Conservation (phyloP, 2,797 vertebrate species). For the Gymnothorax javanicus region DNA sequence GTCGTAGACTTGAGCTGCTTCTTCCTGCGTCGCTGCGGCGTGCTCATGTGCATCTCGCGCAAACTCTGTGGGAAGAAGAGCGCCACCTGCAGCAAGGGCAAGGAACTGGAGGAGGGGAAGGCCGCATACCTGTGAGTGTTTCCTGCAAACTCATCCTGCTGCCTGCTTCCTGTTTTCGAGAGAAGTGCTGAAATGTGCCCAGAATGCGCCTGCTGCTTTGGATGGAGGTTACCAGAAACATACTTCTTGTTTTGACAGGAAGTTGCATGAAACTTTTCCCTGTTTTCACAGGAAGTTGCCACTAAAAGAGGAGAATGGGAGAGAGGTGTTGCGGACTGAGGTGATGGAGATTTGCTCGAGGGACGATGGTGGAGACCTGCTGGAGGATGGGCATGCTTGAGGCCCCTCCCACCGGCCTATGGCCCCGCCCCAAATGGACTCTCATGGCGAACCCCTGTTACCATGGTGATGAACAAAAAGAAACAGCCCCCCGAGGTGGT, state of each 20-base stretch:
- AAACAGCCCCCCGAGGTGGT: constrained; percentile 54
- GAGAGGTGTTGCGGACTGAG: constrained; percentile 91
- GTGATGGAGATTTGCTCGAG: constrained; percentile 94
- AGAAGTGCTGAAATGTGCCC: too few species aligned
- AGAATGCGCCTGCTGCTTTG: not conserved
- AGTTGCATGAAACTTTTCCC: constrained; percentile 67
- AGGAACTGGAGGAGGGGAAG: constrained; percentile 96
- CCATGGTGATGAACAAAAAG: constrained; percentile 51
- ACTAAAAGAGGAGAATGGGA: constrained; percentile 96
- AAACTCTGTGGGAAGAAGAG: constrained; percentile 93
- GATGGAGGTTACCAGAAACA: not conserved
- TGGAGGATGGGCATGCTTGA: constrained; percentile 91
- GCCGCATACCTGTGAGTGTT: constrained; percentile 96
- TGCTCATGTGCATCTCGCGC: constrained; percentile 95
- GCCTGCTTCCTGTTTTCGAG: too few species aligned
- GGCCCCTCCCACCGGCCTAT: too few species aligned
- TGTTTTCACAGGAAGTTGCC: constrained; percentile 84
- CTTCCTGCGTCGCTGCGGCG: constrained; percentile 92
- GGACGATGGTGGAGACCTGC: constrained; percentile 87
- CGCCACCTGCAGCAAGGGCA: constrained; percentile 89
- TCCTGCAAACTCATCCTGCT: not conserved
- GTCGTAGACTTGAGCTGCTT: constrained; percentile 95
- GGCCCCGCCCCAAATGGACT: constrained; percentile 54
- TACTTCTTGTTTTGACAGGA: constrained; percentile 70
- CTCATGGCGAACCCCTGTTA: constrained; percentile 60